phyloP scores from a whole-genome alignment of 2,888 invertebrate species.

The Micoletzkya japonica region DNA sequence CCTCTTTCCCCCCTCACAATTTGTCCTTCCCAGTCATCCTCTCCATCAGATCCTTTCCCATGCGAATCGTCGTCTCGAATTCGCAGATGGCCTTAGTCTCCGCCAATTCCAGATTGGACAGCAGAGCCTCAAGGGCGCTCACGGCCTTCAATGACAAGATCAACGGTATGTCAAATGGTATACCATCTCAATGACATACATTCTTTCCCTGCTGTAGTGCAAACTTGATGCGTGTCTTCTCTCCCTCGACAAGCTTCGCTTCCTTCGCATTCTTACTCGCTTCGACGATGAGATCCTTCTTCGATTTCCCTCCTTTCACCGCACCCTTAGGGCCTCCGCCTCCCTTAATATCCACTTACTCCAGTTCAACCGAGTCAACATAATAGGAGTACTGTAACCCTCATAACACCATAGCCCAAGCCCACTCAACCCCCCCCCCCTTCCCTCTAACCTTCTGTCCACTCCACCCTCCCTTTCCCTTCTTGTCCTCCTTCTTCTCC shows the following conservation, averaged over 20 bases:
- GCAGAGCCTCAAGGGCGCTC: constrained; percentile 46
- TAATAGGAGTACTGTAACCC: background rate
- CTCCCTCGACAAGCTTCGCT: constrained; percentile 51
- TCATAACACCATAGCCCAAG: background rate
- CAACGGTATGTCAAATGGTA: background rate
- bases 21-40: constrained; percentile 24
- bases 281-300: constrained; percentile 59
- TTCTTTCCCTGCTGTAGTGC: constrained; percentile 53
- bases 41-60: constrained; percentile 38
- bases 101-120: constrained; percentile 50
- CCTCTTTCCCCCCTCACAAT: no score
- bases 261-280: constrained; percentile 51
- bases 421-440: background rate
- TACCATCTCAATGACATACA: constrained; percentile 29
- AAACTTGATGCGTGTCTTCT: constrained; percentile 54
- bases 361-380: background rate
- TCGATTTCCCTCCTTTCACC: constrained; percentile 48
- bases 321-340: constrained; percentile 43
- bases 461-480: constrained; percentile 43
- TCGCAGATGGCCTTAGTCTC: constrained; percentile 59
- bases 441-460: constrained; percentile 36
- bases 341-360: constrained; percentile 18
- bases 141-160: constrained; percentile 39
- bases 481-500: constrained; percentile 36
- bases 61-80: constrained; percentile 49